phyloP scores from a whole-genome alignment of 2,113 vertebrate genomes.

The Empidonax alnorum region DNA sequence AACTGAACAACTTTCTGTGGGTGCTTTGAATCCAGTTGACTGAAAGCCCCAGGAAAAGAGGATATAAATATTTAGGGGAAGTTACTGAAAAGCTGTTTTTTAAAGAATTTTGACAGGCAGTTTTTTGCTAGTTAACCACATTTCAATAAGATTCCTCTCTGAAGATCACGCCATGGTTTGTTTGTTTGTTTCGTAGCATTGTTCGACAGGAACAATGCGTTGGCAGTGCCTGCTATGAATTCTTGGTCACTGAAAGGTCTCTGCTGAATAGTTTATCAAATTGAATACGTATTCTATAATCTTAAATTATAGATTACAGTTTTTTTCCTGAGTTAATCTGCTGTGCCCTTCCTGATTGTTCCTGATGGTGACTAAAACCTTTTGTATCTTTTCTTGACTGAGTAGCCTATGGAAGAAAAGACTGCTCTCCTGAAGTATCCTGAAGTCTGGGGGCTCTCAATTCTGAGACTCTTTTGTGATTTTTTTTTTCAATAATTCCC shows the following conservation, averaged over 20 bases:
- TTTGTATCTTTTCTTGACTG: neutral
- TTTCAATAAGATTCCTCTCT: slow-evolving; percentile 28
- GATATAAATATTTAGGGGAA: neutral
- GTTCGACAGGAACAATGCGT: slow-evolving; percentile 43
- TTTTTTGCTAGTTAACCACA: slow-evolving; percentile 39
- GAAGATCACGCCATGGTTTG: slow-evolving; percentile 16
- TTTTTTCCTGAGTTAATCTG: neutral
- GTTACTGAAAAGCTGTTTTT: slow-evolving; percentile 35
- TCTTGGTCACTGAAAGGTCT: neutral
- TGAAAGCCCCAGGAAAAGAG: neutral
- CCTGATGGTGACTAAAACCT: neutral
- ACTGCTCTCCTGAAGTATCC: neutral
- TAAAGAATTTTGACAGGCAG: neutral
- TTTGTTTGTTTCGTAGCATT: slow-evolving; percentile 40
- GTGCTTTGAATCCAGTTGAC: neutral
- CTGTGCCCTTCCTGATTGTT: neutral
- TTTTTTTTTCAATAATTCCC: neutral
- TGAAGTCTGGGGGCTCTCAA: neutral
- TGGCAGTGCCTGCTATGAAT: slow-evolving; percentile 39
- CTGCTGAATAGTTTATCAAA: slow-evolving; percentile 39
- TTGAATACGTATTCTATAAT: slow-evolving; percentile 4
- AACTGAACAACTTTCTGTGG: neutral
- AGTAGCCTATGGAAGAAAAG: neutral
- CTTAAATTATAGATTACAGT: neutral
- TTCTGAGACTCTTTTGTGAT: neutral